Base-by-base conservation (phyloP, 2,797 vertebrate species). In the Sebastes cheni region DNA sequence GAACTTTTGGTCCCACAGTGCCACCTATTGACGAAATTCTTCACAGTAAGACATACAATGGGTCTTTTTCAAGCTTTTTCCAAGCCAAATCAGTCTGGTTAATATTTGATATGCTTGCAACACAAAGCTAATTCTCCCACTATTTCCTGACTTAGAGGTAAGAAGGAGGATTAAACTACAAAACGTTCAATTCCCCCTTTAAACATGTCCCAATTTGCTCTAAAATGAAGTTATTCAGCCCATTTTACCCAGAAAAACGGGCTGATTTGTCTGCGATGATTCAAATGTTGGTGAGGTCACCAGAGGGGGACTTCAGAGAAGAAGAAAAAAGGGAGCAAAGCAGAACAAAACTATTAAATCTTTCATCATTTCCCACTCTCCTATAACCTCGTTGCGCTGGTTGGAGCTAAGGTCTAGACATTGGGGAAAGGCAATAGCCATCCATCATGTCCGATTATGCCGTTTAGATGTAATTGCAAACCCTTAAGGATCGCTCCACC, bases 391-490 rank as follows among this genome's bases (percentile, higher is more conserved):
- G 91, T 93, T 95, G 95, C 83, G 68, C 83, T 30, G 30, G 68
- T 46, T 54, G 91, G 91, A 88, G 86, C 90, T 69, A 84, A 86
- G 86, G 88, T 91, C 89, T 89, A 90, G 93, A 92, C 90, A 73
- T 67, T 42, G 88, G 73, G 87, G 80, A 85, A 60, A 86, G 81
- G 85, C 87, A 87, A 81, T 86, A 77, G 81, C 84, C 93, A 95
- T 95, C 93, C 90, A 95, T 96, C 94, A 95, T 68, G 89, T 86
- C 90, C 85, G 77, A 95, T 95, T 93, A 92, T 92, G 89, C 90
- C 70, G 73, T 93, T 95, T 92, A 85, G 90, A 92, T 90, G 90
- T 93, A 94, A 95, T 95, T 93, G 91, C 91, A 89, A 93, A 92
- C 80, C 92, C 89, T 83, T 69, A 81, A 89, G 87, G 89, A 92